Evolutionary conservation across 30 jellyfish, hydroid and myxozoan species (phyloP), one percentile per base, ranked within the genome.

Genomic region (Turritopsis dohrnii): DNA sequence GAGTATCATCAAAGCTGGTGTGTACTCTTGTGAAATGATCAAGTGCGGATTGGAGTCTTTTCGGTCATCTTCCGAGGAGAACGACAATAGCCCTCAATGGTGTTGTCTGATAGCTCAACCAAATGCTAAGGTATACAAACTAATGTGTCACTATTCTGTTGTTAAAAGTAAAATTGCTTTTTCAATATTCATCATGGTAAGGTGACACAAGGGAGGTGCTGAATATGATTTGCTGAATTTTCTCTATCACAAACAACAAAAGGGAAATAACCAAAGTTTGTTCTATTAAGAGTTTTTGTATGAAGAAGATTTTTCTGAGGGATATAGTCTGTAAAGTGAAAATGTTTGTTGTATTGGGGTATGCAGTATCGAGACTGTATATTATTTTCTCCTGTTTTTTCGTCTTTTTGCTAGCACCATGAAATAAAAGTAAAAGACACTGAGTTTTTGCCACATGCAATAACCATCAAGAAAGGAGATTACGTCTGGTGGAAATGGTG

Each of bases 401-500:
- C 24, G 21, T 18, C 0, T 0, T 19, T 25, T 72, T 72, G 18
- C 17, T 52, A 82, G 89, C 89, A 82, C 31, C 85, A 82, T 53
- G 89, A 82, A 71, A 71, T 82, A 20, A 82, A 82, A 52, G 72
- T 82, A 20, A 82, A 82, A 66, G 89, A 82, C 28, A 71, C 74
- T 20, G 89, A 71, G 23, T 82, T 82, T 29, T 86, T 65, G 9
- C 89, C 89, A 66, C 29, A 53, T 65, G 86, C 52, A 24, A n/a
- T 82, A 22, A 23, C 4, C 20, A 71, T 72, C 23, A 65, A 86
- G 41, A 66, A 71, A 52, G 83, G 83, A 5, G 89, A 82, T 71
- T 82, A 65, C 54, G 25, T 82, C 71, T 82, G 89, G 89, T 82
- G 83, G 83, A 82, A 82, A 66, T 82, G 89, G 89, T 17, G 66